Percentiles rank a stretch among this genome's conserved stretches.
Evolutionary conservation across 2,797 vertebrate genomes (phyloP).

Genomic region (Chloroceryle inda): DNA sequence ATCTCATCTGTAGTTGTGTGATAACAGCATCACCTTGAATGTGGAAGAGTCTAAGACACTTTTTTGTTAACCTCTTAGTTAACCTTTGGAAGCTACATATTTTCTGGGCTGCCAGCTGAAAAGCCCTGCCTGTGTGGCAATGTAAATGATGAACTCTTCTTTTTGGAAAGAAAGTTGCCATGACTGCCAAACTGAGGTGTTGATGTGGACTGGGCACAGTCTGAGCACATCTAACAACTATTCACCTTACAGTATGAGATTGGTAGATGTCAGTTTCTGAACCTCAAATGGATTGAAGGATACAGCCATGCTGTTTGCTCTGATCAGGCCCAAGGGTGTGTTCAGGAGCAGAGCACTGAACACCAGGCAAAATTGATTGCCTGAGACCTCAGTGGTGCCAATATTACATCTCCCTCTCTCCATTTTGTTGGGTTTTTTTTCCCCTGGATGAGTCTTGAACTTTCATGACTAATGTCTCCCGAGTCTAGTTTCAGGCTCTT

Average conservation of each 20-base stretch:
- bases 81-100: background rate
- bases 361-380: background rate
- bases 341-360: background rate
- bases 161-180: background rate
- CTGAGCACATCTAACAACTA: background rate
- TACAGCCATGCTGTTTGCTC: background rate
- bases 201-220: background rate
- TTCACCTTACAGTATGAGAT: accelerated
- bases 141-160: background rate
- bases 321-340: background rate
- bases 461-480: background rate
- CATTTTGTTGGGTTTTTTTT: background rate
- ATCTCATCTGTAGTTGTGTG: accelerated
- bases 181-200: background rate
- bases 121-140: background rate
- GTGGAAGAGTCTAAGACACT: accelerated
- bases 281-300: background rate
- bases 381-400: background rate
- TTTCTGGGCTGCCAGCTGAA: background rate
- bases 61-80: accelerated
- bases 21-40: accelerated
- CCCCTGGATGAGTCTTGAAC: background rate
- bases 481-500: background rate
- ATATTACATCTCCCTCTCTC: accelerated
- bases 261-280: background rate